Base-by-base conservation (phyloP, 2,113 vertebrate genomes). In the Ia io region DNA sequence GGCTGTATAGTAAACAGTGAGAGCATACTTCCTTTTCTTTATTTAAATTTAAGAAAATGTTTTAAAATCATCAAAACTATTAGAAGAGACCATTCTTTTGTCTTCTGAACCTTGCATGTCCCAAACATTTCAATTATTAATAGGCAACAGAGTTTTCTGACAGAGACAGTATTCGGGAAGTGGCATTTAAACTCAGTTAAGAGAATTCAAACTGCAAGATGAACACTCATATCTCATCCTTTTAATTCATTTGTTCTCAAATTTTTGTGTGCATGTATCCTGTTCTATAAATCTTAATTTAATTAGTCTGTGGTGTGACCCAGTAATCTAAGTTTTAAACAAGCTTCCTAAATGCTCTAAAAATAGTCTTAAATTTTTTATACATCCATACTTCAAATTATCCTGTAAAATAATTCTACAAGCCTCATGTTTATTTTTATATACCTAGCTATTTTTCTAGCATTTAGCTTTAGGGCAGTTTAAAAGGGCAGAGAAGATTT, bases 321-420 rank as follows among this genome's bases (percentile, higher is more conserved):
- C 30, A 85, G 16, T 71, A 87, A 37, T 79, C 37, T 49, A 95
- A 93, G 74, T 28, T 83, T 87, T 96, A 78, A 88, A 87, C 8
- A 76, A 77, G 44, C 6, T 88, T 94, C 84, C 9, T 32, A 63
- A 51, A 67, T 83, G 6, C 9, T 59, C 51, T 65, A 51, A 87
- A 80, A 88, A 51, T 88, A 40, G 37, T 35, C 53, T 37, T 28
- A 22, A 20, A 18, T n/a, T 30, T 32, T 67, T 67, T 3, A 28
- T 76, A 11, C 5, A 49, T 42, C 3, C 4, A 23, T 78, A 69
- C 7, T 13, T 63, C 30, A 92, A 80, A 77, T 95, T 42, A 77
- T 35, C 13, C 12, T 65, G 87, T 74, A 95, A 95, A 88, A 74
- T 65, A 95, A 53, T 74, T 51, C 40, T 44, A 20, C 8, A 88